Conservation (phyloP, 1,140 invertebrate genomes). For the Philopotamus ludificatus region DNA sequence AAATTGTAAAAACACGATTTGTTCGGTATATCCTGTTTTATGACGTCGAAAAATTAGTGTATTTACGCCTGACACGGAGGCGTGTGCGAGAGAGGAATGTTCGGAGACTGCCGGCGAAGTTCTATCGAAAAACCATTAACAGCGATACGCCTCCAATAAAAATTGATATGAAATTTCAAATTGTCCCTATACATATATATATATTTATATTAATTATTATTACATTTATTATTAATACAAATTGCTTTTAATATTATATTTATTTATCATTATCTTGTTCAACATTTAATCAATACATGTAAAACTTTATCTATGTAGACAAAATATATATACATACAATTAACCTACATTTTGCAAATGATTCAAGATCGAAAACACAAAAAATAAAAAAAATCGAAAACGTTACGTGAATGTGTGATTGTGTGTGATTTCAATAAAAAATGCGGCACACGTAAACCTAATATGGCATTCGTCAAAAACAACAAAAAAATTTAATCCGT, state of each 20-base stretch:
- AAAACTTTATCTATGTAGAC: not conserved
- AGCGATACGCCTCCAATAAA: slow-evolving; percentile 27
- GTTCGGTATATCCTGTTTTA: too few species aligned
- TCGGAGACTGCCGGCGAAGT: not conserved
- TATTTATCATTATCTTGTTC: not conserved
- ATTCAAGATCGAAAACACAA: too few species aligned
- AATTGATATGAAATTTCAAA: slow-evolving; percentile 38
- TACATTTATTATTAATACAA: too few species aligned
- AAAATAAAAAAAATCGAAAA: slow-evolving; percentile 1
- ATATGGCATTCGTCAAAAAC: slow-evolving; percentile 17
- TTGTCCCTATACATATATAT: slow-evolving; percentile 31
- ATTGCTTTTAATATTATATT: not conserved
- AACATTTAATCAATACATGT: not conserved
- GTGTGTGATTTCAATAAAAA: not conserved
- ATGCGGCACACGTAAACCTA: not conserved
- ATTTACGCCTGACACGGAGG: too few species aligned
- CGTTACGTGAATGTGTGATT: too few species aligned
- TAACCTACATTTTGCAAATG: not conserved
- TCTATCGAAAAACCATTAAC: too few species aligned
- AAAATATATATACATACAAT: slow-evolving; percentile 6
- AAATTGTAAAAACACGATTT: too few species aligned
- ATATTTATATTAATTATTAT: too few species aligned
- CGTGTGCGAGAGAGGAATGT: too few species aligned
- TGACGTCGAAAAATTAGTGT: too few species aligned
- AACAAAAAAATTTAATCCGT: slow-evolving; percentile 1